Conservation (phyloP, 2,113 vertebrate species). For the Gymnogyps californianus region DNA sequence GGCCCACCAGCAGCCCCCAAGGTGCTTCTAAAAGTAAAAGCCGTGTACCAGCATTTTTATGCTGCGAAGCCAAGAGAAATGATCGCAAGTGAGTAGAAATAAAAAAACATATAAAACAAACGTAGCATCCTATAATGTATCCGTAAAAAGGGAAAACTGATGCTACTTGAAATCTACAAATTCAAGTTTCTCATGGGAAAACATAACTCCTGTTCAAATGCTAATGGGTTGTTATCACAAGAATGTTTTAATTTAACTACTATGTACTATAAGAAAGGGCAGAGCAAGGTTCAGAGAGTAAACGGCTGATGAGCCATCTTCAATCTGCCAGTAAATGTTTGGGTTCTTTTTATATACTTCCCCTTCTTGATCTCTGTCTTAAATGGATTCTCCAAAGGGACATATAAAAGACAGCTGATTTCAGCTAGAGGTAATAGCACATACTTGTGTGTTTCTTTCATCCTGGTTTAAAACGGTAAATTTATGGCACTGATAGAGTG, state of each 20-base stretch:
- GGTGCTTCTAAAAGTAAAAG: not conserved
- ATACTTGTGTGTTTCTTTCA: not conserved
- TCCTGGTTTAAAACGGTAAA: not conserved
- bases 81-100: not conserved
- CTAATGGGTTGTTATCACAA: not conserved
- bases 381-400: not conserved
- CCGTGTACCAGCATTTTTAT: not conserved
- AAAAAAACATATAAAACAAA: not conserved
- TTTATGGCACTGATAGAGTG: not conserved
- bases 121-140: not conserved
- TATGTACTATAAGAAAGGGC: not conserved
- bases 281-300: constrained; percentile 26
- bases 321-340: constrained; percentile 8
- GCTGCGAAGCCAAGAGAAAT: not conserved
- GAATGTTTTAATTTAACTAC: constrained; percentile 22
- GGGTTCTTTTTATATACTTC: not conserved
- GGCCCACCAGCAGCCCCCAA: not conserved
- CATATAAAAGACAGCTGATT: not conserved
- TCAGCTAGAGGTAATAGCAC: not conserved
- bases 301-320: not conserved
- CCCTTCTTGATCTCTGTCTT: constrained; percentile 9
- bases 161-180: not conserved
- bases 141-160: not conserved
- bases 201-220: constrained; percentile 5
- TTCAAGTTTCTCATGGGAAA: constrained; percentile 5